Evolutionary conservation across 1,140 invertebrate genomes (phyloP).

Genomic region (Pseudobourletiella spinata): DNA sequence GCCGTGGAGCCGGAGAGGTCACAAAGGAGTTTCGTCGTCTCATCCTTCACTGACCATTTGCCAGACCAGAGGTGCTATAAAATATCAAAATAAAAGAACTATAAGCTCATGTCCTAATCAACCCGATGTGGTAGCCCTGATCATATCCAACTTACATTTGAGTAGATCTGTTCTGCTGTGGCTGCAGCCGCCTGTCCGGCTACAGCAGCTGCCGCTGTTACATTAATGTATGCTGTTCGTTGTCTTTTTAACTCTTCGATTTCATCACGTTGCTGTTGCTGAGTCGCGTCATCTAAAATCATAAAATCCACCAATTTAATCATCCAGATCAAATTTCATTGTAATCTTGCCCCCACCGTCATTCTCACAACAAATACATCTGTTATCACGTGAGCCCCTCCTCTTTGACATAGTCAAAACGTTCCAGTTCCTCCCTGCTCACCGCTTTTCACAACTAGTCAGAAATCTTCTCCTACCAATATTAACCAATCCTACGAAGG

Average conservation of each 20-base stretch:
- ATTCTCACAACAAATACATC: too few relatives aligned
- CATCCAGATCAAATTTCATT: neutral
- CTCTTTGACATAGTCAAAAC: too few relatives aligned
- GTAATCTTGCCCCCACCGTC: too few relatives aligned
- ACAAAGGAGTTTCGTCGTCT: constrained; percentile 15
- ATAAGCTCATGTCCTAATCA: neutral
- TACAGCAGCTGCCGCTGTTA: neutral
- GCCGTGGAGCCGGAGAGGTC: constrained; percentile 15
- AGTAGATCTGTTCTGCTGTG: constrained; percentile 21
- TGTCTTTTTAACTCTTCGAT: constrained; percentile 25
- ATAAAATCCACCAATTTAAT: neutral
- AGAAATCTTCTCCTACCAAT: too few relatives aligned
- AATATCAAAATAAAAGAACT: too few relatives aligned
- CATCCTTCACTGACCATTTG: constrained; percentile 34
- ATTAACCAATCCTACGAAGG: too few relatives aligned
- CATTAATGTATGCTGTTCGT: constrained; percentile 13
- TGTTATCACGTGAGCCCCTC: too few relatives aligned
- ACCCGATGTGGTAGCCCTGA: neutral
- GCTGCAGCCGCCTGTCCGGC: constrained; percentile 1
- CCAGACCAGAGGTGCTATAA: constrained; percentile 18
- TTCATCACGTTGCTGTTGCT: constrained; percentile 14
- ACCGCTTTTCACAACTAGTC: too few relatives aligned
- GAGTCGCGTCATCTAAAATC: constrained; percentile 13
- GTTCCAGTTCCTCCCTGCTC: too few relatives aligned
- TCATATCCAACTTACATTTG: constrained; percentile 19